Conservation (phyloP, 2,888 invertebrate species). For the Clostera curtula region DNA sequence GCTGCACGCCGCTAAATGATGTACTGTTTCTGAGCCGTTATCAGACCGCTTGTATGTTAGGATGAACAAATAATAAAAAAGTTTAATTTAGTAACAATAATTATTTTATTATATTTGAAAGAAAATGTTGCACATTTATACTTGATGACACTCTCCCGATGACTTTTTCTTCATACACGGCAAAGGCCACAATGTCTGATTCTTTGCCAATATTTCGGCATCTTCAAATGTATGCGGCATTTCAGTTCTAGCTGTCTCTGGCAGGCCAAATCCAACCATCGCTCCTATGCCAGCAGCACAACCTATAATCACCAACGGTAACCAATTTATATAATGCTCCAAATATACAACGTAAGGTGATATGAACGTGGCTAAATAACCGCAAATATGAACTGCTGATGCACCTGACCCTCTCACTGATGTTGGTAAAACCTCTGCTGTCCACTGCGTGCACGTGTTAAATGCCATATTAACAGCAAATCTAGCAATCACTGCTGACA, state of each 20-base stretch:
- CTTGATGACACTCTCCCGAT: too few relatives aligned
- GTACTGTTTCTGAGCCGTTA: too few relatives aligned
- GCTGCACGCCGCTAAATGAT: too few relatives aligned
- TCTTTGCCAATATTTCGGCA: neutral
- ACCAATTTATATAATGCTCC: neutral
- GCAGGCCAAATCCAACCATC: conserved; percentile 3
- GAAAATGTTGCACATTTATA: too few relatives aligned
- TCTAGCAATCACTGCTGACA: conserved; percentile 41
- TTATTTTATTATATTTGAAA: too few relatives aligned
- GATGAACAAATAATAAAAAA: too few relatives aligned
- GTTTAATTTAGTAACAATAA: too few relatives aligned
- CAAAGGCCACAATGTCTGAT: conserved; percentile 1
- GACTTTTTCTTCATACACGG: conserved; percentile 3
- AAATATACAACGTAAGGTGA: neutral
- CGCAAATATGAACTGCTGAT: conserved; percentile 40
- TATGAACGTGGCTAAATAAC: conserved; percentile 33
- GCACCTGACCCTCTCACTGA: conserved; percentile 44
- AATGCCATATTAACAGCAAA: conserved; percentile 43
- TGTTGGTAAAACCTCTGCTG: conserved; percentile 42
- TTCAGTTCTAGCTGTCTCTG: conserved; percentile 6
- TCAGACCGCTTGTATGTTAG: too few relatives aligned
- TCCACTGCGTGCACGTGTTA: conserved; percentile 40
- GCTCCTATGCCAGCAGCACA: neutral
- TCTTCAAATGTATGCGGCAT: conserved; percentile 9
- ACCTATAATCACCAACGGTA: conserved; percentile 1